Evolutionary conservation across 2,113 vertebrate species (phyloP).

Genomic region (Pachypanchax playfairii): DNA sequence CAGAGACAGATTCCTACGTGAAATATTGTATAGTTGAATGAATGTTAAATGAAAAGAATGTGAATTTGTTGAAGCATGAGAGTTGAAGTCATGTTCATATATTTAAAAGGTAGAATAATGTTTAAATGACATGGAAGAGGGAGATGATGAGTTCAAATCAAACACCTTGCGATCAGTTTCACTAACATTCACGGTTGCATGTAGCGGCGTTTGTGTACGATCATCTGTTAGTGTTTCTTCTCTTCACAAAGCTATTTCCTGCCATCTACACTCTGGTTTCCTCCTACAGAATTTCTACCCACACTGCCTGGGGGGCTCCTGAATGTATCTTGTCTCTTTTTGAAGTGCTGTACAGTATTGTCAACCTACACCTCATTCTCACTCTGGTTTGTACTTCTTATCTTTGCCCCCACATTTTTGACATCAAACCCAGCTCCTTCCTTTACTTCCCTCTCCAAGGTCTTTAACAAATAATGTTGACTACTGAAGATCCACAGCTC

Average conservation of each 20-base stretch:
- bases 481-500: constrained; percentile 23
- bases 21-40: constrained; percentile 8
- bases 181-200: constrained; percentile 14
- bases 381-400: constrained; percentile 35
- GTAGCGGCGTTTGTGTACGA: constrained; percentile 16
- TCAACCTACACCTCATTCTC: constrained; percentile 46
- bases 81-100: constrained; percentile 1
- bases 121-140: background rate
- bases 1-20: constrained; percentile 52
- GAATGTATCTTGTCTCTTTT: constrained; percentile 75
- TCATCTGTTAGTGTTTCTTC: constrained; percentile 29
- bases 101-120: background rate
- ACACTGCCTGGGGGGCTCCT: constrained; percentile 60
- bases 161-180: background rate
- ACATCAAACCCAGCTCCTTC: constrained; percentile 23
- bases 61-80: constrained; percentile 12
- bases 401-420: constrained; percentile 15
- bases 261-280: constrained; percentile 35
- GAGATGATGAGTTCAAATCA: constrained; percentile 1
- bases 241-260: constrained; percentile 40
- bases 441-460: constrained; percentile 23
- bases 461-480: constrained; percentile 37
- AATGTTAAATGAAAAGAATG: constrained; percentile 49
- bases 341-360: constrained; percentile 74
- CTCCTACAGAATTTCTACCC: constrained; percentile 27